Conservation (phyloP, 2,888 invertebrate species). For the Strigamia crassipes region DNA sequence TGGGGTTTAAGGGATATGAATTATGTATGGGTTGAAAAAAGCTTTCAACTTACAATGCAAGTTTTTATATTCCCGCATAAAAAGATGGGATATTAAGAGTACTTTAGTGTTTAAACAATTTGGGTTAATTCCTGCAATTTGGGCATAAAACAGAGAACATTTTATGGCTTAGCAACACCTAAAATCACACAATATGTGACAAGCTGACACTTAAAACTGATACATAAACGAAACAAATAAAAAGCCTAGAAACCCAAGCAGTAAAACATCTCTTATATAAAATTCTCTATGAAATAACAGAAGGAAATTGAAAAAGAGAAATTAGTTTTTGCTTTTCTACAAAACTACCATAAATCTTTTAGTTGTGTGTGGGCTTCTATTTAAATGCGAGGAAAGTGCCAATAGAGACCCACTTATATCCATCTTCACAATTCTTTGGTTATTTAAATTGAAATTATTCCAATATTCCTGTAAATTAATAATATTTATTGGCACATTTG, state of each 20-base stretch:
- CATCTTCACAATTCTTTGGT: no score
- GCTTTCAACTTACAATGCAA: neutral
- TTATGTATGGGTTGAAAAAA: neutral
- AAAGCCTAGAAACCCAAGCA: neutral
- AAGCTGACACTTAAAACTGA: neutral
- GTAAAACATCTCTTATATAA: neutral
- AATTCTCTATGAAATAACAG: no score
- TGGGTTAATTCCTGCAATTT: neutral
- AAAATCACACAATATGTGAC: neutral
- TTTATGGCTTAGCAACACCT: neutral
- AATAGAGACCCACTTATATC: no score
- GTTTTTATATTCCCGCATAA: neutral
- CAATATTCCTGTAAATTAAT: no score
- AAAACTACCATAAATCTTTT: no score
- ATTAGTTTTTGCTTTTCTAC: neutral
- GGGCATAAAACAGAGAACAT: neutral
- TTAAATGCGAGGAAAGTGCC: no score
- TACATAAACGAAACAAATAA: neutral
- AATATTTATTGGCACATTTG: no score
- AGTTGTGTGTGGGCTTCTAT: no score
- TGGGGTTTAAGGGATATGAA: neutral
- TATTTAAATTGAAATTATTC: no score
- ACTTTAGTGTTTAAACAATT: neutral
- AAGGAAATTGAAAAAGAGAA: neutral
- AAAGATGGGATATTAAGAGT: no score